These are phyloP conservation scores for Tetragonisca angustula DNA, from an alignment of 2,888 invertebrate species.

Conservation along the genomic window DNA sequence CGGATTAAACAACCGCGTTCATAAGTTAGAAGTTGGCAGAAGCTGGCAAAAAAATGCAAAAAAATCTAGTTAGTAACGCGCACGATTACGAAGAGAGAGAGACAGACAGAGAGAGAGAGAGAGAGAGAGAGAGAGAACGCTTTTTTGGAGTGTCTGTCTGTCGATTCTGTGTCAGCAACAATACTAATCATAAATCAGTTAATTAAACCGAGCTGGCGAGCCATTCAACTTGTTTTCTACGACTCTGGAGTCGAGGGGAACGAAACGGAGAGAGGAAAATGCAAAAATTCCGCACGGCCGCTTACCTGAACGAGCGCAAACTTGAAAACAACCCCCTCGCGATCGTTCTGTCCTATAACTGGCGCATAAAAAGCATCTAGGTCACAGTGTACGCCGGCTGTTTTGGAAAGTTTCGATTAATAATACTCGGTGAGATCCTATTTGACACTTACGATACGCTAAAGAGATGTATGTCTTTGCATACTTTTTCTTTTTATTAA, in stretches of 20 bases:
- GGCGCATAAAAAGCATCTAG: constrained; percentile 17
- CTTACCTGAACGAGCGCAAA: constrained; percentile 19
- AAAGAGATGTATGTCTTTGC: no score
- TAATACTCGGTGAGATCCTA: neutral
- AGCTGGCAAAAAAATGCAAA: neutral
- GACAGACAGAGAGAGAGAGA: neutral
- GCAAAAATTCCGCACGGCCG: neutral
- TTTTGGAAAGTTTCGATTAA: neutral
- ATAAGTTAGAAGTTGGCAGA: neutral
- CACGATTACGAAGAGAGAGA: neutral
- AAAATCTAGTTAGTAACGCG: neutral
- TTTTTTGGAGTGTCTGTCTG: neutral
- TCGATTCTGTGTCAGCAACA: neutral
- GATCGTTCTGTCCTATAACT: constrained; percentile 33
- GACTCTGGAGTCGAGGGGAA: constrained; percentile 3
- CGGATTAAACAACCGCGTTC: neutral
- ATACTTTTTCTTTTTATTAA: no score
- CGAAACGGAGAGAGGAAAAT: neutral
- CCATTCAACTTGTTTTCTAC: constrained; percentile 10
- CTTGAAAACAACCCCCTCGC: constrained; percentile 41
- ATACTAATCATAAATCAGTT: constrained; percentile 37
- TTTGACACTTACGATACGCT: neutral
- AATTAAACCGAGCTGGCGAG: constrained; percentile 28
- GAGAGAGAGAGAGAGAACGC: no score
- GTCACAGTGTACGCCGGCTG: neutral